Conservation (phyloP, 2,113 vertebrate species). For the Odobenus rosmarus region DNA sequence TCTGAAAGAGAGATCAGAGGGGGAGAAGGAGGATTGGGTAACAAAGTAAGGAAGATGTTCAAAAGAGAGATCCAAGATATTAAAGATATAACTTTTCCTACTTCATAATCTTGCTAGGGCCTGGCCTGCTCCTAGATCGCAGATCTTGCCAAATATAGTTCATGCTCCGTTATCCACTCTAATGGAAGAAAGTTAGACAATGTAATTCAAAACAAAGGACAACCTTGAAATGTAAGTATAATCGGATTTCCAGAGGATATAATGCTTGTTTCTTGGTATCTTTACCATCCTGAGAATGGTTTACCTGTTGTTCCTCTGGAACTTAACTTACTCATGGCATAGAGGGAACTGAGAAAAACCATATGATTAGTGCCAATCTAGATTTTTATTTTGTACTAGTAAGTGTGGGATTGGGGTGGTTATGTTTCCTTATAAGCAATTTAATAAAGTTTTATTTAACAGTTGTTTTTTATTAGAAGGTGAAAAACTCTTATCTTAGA, state of each 20-base stretch:
- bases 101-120: constrained; percentile 28
- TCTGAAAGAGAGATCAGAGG: background rate
- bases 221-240: background rate
- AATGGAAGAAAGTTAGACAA: background rate
- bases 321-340: background rate
- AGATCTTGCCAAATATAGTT: constrained; percentile 52
- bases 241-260: background rate
- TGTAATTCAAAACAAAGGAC: background rate
- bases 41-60: background rate
- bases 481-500: background rate
- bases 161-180: constrained; percentile 34
- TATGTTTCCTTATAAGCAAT: background rate
- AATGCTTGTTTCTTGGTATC: background rate
- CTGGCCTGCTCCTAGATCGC: background rate
- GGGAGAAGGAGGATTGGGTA: background rate
- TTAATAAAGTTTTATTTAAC: background rate
- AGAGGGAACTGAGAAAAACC: background rate
- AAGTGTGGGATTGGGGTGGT: background rate
- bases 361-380: too few relatives aligned
- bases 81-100: background rate
- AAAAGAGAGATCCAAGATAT: constrained; percentile 10
- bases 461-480: background rate
- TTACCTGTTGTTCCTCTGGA: background rate
- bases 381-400: background rate
- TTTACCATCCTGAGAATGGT: background rate